Evolutionary conservation across 1,140 invertebrate species (phyloP).

Genomic region (Lasaia peninsularis): DNA sequence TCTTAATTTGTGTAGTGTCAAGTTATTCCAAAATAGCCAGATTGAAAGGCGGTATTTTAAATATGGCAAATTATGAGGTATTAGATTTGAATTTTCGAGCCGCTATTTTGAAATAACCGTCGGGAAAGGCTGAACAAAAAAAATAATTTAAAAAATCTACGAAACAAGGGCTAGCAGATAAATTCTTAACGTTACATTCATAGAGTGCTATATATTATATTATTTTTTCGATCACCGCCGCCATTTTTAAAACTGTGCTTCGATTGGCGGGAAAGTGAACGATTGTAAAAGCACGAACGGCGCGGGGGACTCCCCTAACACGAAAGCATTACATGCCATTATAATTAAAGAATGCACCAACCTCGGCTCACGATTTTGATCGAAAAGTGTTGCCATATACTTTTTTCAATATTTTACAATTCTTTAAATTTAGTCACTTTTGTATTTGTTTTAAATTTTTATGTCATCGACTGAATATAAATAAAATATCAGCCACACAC

Average conservation of each 20-base stretch:
- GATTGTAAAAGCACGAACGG: constrained; percentile 65
- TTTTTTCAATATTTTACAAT: neutral
- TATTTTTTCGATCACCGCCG: constrained; percentile 38
- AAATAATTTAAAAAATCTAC: constrained; percentile 53
- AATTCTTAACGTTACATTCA: constrained; percentile 50
- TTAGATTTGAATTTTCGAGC: constrained; percentile 16
- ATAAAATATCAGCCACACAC: neutral
- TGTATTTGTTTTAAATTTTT: neutral
- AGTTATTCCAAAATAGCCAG: constrained; percentile 27
- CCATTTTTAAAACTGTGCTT: constrained; percentile 17
- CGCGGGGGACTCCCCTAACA: constrained; percentile 42
- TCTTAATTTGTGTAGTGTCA: constrained; percentile 22
- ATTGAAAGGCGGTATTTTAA: constrained; percentile 20
- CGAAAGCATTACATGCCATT: constrained; percentile 61
- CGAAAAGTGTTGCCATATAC: constrained; percentile 26
- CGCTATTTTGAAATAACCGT: constrained; percentile 27
- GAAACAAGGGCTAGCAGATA: constrained; percentile 53
- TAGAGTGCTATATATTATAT: constrained; percentile 64
- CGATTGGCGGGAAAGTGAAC: constrained; percentile 17
- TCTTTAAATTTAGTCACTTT: neutral
- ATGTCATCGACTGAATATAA: neutral
- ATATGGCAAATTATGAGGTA: constrained; percentile 29
- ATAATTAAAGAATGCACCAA: constrained; percentile 49
- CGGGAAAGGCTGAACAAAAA: constrained; percentile 22
- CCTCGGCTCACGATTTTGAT: constrained; percentile 24